Percentiles rank a stretch among this genome's conserved stretches.
phyloP scores from a whole-genome alignment of 2,888 invertebrate genomes.

The Nyleta sp. region DNA sequence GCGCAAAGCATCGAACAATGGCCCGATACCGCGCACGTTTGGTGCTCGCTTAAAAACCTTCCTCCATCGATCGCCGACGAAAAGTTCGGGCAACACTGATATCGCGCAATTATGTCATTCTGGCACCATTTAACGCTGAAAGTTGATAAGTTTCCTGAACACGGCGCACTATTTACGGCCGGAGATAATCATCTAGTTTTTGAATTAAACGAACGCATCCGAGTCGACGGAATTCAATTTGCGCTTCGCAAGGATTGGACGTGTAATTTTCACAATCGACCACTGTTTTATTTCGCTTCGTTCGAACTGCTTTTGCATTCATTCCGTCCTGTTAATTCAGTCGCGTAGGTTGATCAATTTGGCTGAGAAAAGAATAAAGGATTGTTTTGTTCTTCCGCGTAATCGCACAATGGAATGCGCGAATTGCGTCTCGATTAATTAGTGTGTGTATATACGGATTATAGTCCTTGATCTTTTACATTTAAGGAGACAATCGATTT shows the following conservation, averaged over 20 bases:
- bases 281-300: constrained; percentile 5
- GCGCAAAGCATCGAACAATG: constrained; percentile 11
- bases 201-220: constrained; percentile 40
- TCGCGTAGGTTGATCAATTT: neutral
- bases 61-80: constrained; percentile 21
- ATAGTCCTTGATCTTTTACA: too few species aligned
- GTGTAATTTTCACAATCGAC: constrained; percentile 27
- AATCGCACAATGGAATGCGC: too few species aligned
- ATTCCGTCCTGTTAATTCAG: constrained; percentile 5
- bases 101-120: constrained; percentile 42
- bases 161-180: constrained; percentile 35
- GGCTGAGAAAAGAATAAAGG: neutral
- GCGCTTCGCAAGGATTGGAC: constrained; percentile 13
- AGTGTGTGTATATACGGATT: too few species aligned
- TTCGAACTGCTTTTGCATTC: constrained; percentile 5
- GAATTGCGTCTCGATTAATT: too few species aligned
- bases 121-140: constrained; percentile 43
- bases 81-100: constrained; percentile 21
- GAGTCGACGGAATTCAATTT: constrained; percentile 30
- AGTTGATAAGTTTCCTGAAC: constrained; percentile 41
- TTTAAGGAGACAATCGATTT: constrained; percentile 7
- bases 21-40: neutral
- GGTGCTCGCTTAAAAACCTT: constrained; percentile 27
- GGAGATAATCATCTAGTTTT: constrained; percentile 48
- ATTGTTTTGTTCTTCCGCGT: neutral